Evolutionary conservation across 2,113 vertebrate genomes (phyloP).

Genomic region (Mus spicilegus): DNA sequence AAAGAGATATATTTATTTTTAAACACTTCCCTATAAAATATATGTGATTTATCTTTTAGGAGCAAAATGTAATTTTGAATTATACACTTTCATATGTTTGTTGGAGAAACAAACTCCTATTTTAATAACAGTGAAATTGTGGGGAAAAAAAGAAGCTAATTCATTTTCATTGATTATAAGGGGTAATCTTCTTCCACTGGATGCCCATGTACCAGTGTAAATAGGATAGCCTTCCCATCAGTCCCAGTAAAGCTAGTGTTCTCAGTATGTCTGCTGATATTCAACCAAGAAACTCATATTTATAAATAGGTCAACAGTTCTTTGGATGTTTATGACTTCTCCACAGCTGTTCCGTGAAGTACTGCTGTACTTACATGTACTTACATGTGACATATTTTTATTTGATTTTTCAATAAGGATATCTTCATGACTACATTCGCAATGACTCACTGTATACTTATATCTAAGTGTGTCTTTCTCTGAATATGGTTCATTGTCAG

Average conservation of each 20-base stretch:
- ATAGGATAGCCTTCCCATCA: not conserved
- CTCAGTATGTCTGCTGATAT: not conserved
- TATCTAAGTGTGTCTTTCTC: not conserved
- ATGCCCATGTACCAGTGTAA: not conserved
- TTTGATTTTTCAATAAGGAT: not conserved
- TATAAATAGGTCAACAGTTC: not conserved
- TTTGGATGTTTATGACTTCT: not conserved
- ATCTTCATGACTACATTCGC: not conserved
- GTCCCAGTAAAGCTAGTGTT: constrained; percentile 1
- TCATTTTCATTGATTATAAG: not conserved
- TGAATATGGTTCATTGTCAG: not conserved
- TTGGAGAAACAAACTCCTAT: not conserved
- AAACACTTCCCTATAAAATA: not conserved
- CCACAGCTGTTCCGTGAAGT: not conserved
- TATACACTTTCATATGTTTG: constrained; percentile 11
- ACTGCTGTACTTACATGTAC: not conserved
- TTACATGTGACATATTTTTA: not conserved
- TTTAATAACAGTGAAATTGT: constrained; percentile 37
- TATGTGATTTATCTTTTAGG: not conserved
- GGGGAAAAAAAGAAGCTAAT: not conserved
- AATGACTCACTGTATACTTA: not conserved
- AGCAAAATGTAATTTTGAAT: not conserved
- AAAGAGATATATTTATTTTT: not conserved
- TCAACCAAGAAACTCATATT: not conserved
- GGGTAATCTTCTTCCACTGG: not conserved